These are phyloP conservation scores for Nyctibius bracteatus DNA, from an alignment of 2,113 vertebrate genomes.

Conservation along the genomic window DNA sequence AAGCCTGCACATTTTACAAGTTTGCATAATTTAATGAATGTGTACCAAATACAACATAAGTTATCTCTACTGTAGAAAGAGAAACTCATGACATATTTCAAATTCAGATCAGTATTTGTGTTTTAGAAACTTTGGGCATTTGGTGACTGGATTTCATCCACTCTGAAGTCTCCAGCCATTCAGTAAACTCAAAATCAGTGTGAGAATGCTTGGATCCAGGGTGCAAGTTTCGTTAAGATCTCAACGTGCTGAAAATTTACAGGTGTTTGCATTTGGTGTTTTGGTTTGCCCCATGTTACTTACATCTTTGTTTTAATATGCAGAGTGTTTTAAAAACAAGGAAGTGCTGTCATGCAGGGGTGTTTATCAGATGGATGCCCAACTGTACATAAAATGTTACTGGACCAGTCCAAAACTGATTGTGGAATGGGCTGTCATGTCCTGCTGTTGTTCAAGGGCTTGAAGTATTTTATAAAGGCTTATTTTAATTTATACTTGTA, in stretches of 20 bases:
- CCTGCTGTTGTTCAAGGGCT: neutral
- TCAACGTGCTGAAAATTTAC: neutral
- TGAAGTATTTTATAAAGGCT: constrained; percentile 5
- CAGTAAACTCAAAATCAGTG: neutral
- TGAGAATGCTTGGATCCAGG: neutral
- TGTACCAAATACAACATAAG: neutral
- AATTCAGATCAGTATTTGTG: neutral
- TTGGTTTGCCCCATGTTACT: neutral
- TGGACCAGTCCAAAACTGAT: neutral
- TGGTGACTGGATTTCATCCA: neutral
- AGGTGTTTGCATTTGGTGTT: neutral
- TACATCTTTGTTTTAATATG: neutral
- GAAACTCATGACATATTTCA: neutral
- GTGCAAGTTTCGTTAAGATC: neutral
- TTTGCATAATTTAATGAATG: neutral
- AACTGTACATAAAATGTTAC: neutral
- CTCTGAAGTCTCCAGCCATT: neutral
- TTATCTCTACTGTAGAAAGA: neutral
- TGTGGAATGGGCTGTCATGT: neutral
- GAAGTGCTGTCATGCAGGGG: neutral
- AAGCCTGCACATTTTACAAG: neutral
- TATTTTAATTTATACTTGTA: neutral
- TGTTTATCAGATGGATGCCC: neutral
- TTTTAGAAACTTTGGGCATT: neutral
- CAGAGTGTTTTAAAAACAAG: neutral